A percentile compares a stretch with the other conserved stretches of the same genome.
Conservation (phyloP, 2,888 invertebrate species). For the Xestoiulus laeticollis region DNA sequence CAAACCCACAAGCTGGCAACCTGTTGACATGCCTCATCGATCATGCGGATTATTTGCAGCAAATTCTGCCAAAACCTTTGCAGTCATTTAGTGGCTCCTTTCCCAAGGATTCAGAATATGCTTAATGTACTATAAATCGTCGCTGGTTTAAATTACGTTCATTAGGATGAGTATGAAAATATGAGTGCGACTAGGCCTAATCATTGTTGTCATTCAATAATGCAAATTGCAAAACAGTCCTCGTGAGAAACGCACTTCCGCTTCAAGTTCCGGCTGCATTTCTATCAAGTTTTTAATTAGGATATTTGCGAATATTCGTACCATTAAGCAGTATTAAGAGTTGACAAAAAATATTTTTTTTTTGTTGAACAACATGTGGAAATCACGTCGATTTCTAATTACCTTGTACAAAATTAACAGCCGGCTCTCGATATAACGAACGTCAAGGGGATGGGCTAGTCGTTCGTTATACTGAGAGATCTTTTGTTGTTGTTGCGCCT, state of each 20-base stretch:
- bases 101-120: not conserved
- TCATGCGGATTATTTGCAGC: not conserved
- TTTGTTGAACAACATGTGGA: no score
- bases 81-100: not conserved
- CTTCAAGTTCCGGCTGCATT: not conserved
- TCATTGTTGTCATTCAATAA: slow-evolving; percentile 34
- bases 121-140: not conserved
- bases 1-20: not conserved
- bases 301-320: no score
- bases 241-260: not conserved
- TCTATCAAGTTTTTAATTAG: not conserved
- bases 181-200: not conserved
- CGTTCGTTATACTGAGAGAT: no score
- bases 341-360: no score
- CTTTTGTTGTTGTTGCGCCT: no score
- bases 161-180: not conserved
- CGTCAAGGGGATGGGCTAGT: no score
- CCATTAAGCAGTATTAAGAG: no score
- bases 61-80: not conserved
- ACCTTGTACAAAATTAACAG: no score
- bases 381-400: no score
- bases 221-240: not conserved
- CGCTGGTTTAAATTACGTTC: not conserved
- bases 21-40: not conserved
- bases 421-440: no score